Percentiles rank a stretch among this genome's conserved stretches.
Evolutionary conservation across 2,888 invertebrate species (phyloP).

Genomic region (Meteorus colon): DNA sequence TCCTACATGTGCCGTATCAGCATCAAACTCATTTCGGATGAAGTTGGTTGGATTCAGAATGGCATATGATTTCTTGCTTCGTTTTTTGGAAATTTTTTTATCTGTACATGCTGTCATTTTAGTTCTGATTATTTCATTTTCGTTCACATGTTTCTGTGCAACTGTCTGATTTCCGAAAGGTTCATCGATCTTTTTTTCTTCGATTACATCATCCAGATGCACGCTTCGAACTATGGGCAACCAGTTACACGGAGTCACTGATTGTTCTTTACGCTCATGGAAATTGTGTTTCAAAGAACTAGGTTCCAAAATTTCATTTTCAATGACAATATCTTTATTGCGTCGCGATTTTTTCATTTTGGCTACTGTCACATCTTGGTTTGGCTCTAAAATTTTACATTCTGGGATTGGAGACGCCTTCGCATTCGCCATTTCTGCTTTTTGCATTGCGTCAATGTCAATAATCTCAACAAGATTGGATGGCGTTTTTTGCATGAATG

Average conservation of each 20-base stretch:
- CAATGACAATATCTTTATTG: constrained; percentile 52
- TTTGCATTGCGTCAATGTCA: constrained; percentile 66
- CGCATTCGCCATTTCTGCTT: constrained; percentile 58
- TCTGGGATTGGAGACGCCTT: constrained; percentile 52
- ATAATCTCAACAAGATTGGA: constrained; percentile 62
- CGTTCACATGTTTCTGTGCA: neutral
- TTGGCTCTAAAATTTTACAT: constrained; percentile 61
- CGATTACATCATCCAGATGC: neutral
- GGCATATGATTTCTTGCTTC: constrained; percentile 11
- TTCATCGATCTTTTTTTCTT: neutral
- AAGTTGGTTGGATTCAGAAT: neutral
- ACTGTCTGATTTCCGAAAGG: neutral
- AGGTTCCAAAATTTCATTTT: constrained; percentile 38
- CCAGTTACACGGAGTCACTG: constrained; percentile 24
- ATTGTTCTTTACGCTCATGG: constrained; percentile 39
- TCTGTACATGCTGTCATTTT: neutral
- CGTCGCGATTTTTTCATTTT: constrained; percentile 58
- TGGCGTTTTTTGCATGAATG: constrained; percentile 40
- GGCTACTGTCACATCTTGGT: constrained; percentile 48
- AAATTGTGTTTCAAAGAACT: neutral
- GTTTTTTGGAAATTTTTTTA: constrained; percentile 6
- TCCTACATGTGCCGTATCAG: neutral
- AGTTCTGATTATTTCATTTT: neutral
- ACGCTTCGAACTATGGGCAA: neutral
- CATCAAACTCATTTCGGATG: neutral